Evolutionary conservation across 2,113 vertebrate genomes (phyloP).

Genomic region (Setophaga kirtlandii): DNA sequence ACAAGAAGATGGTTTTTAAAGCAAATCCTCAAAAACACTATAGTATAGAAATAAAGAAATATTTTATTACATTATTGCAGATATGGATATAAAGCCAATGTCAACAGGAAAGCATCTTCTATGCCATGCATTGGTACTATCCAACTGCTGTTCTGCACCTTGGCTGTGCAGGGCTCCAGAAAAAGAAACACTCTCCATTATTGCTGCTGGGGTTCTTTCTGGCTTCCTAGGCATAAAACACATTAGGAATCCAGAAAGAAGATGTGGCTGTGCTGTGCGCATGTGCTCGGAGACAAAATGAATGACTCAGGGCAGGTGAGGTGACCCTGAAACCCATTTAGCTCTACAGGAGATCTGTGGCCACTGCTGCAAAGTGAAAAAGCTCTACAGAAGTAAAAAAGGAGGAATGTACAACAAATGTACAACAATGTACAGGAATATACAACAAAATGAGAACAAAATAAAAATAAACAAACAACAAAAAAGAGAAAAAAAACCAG

Average conservation of each 20-base stretch:
- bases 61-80: neutral
- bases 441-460: neutral
- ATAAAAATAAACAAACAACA: neutral
- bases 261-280: neutral
- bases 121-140: rapidly evolving
- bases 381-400: neutral
- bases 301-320: neutral
- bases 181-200: neutral
- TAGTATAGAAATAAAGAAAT: neutral
- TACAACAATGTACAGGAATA: neutral
- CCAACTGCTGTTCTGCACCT: neutral
- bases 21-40: neutral
- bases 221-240: neutral
- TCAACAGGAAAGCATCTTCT: neutral
- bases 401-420: no score
- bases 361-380: neutral
- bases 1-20: neutral
- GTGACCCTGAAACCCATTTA: neutral
- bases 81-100: neutral
- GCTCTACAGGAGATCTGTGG: neutral
- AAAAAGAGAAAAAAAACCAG: neutral
- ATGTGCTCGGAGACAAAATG: neutral
- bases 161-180: neutral
- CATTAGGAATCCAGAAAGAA: neutral
- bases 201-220: neutral